phyloP scores from a whole-genome alignment of 2,113 vertebrate species.

The Pimephales promelas region DNA sequence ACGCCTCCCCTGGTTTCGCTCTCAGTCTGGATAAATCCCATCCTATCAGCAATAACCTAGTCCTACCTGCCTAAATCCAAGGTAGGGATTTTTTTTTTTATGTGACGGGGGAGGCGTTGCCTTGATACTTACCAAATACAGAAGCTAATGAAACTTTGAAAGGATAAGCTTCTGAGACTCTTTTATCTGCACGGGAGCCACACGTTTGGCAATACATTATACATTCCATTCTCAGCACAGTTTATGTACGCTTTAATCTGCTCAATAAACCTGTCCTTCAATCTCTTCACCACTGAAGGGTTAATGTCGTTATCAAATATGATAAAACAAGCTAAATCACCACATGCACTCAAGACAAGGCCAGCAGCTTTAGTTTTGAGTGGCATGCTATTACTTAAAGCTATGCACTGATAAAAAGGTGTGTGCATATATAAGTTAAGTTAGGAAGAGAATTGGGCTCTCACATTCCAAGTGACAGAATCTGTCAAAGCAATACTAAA shows the following conservation, averaged over 20 bases:
- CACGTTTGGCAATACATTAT: conserved; percentile 56
- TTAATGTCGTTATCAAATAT: conserved; percentile 54
- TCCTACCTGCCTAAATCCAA: conserved; percentile 35
- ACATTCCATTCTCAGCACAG: conserved; percentile 57
- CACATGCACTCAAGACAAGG: conserved; percentile 33
- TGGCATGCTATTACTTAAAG: conserved; percentile 5
- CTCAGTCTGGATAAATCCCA: conserved; percentile 13
- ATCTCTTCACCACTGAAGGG: conserved; percentile 48
- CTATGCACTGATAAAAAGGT: conserved; percentile 25
- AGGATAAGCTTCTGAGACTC: conserved; percentile 55
- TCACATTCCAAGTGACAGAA: background rate
- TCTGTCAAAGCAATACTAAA: background rate
- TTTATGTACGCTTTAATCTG: conserved; percentile 63
- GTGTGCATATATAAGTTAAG: background rate
- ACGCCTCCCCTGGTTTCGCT: conserved; percentile 3
- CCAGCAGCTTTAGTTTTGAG: conserved; percentile 6
- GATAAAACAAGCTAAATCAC: conserved; percentile 51
- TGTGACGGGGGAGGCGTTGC: conserved; percentile 43
- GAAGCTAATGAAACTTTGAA: conserved; percentile 59
- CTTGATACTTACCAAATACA: conserved; percentile 27
- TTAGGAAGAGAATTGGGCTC: conserved; percentile 3
- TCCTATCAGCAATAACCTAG: conserved; percentile 48
- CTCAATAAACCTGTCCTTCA: conserved; percentile 52
- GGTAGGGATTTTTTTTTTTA: conserved; percentile 34
- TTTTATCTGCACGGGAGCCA: conserved; percentile 63